Percentiles rank a stretch among this genome's conserved stretches.
Evolutionary conservation across 2,888 invertebrate species (phyloP).

Genomic region (Drosophila ustulata): DNA sequence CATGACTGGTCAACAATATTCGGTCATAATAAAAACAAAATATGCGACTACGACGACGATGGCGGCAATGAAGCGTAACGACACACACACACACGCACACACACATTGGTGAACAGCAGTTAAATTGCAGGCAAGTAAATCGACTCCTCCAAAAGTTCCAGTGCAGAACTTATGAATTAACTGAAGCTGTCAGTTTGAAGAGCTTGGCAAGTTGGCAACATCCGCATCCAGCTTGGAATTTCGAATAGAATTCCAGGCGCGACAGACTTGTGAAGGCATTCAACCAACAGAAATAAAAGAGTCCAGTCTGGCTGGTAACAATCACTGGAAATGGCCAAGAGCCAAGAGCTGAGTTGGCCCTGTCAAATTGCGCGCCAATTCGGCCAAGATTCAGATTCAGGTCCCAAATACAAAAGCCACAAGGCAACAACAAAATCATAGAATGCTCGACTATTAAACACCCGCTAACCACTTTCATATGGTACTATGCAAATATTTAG

Average conservation of each 20-base stretch:
- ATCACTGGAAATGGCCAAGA: constrained; percentile 27
- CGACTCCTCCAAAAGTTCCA: constrained; percentile 1
- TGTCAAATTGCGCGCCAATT: constrained; percentile 82
- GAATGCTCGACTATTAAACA: constrained; percentile 4
- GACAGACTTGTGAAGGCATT: constrained; percentile 19
- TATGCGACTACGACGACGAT: constrained; percentile 57
- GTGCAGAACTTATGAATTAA: constrained; percentile 14
- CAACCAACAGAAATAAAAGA: not conserved
- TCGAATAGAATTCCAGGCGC: constrained; percentile 56
- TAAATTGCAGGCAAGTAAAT: constrained; percentile 37
- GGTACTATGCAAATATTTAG: not conserved
- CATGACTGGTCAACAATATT: constrained; percentile 71
- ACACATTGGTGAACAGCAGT: not conserved
- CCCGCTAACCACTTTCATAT: not conserved
- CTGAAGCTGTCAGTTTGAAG: constrained; percentile 7
- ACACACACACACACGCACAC: constrained; percentile 16
- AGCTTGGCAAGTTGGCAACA: constrained; percentile 8
- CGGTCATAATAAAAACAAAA: constrained; percentile 71
- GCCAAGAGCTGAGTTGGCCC: constrained; percentile 21
- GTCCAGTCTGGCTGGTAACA: constrained; percentile 26
- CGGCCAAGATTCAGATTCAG: constrained; percentile 55
- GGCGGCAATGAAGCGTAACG: constrained; percentile 72
- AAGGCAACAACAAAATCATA: constrained; percentile 24
- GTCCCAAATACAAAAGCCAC: constrained; percentile 24
- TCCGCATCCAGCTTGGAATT: constrained; percentile 42